Evolutionary conservation across 2,797 vertebrate species (phyloP).

Genomic region (Poecilia velifera): DNA sequence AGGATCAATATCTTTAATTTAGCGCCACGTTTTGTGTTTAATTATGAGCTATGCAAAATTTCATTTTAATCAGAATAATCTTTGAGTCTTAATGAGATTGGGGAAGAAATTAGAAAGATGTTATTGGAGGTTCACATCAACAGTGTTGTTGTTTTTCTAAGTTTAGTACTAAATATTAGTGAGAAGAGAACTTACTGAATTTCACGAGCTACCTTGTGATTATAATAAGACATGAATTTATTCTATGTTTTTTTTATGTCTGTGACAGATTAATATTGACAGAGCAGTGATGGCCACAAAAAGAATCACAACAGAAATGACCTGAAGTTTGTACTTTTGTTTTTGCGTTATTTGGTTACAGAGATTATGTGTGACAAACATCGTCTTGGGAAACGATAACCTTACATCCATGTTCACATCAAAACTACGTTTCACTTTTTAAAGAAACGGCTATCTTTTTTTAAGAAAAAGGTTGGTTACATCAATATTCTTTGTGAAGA

Average conservation of each 20-base stretch:
- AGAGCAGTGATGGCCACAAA: background rate
- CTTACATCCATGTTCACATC: too few relatives aligned
- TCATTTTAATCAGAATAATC: background rate
- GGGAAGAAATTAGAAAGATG: background rate
- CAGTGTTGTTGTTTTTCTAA: background rate
- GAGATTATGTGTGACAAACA: background rate
- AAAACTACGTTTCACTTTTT: background rate
- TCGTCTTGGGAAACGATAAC: background rate
- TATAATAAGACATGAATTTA: background rate
- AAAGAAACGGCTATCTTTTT: background rate
- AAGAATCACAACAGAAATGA: background rate
- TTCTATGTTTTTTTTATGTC: background rate
- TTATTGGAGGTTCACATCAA: background rate
- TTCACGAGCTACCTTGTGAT: background rate
- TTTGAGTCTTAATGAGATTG: background rate
- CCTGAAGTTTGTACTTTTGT: background rate
- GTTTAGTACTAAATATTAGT: background rate
- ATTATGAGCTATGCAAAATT: slow-evolving; percentile 13
- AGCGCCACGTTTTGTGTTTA: slow-evolving; percentile 28
- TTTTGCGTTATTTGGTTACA: background rate
- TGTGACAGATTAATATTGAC: background rate
- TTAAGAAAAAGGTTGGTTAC: background rate
- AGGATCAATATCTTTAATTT: slow-evolving; percentile 45
- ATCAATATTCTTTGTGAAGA: background rate
- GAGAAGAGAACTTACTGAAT: background rate